These are phyloP conservation scores for Ametastegia equiseti DNA, from an alignment of 2,888 invertebrate genomes.

Conservation along the genomic window DNA sequence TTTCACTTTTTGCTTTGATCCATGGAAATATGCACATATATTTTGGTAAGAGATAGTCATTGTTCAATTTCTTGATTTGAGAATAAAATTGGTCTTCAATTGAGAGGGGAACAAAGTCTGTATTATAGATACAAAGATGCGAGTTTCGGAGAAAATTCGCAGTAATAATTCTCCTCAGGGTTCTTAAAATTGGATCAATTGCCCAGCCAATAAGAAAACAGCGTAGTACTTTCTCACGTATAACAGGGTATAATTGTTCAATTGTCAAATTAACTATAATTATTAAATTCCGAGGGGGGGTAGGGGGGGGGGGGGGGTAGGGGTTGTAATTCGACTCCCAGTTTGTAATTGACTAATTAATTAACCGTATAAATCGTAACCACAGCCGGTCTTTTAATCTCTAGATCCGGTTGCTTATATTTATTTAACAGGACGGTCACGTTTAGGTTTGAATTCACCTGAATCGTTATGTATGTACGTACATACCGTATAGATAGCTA, in stretches of 20 bases:
- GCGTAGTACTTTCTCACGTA: not conserved
- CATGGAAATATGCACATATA: not conserved
- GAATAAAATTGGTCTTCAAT: not conserved
- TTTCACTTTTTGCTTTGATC: not conserved
- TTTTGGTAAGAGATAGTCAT: not conserved
- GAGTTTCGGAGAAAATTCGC: not conserved
- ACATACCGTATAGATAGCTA: too few species aligned
- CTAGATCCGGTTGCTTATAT: not conserved
- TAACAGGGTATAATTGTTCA: not conserved
- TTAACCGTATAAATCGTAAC: constrained; percentile 9
- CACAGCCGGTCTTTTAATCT: not conserved
- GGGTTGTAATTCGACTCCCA: constrained; percentile 18
- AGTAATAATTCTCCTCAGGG: not conserved
- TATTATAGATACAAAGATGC: not conserved
- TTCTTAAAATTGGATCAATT: constrained; percentile 4
- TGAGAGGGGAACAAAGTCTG: not conserved
- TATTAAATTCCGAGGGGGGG: constrained; percentile 17
- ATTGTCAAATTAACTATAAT: constrained; percentile 23
- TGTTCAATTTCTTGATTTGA: not conserved
- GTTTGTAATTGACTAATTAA: constrained; percentile 35
- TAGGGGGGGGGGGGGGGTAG: too few species aligned
- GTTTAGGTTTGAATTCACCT: not conserved
- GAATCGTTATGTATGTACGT: too few species aligned
- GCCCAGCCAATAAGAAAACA: not conserved
- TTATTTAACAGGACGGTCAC: not conserved